phyloP scores from a whole-genome alignment of 2,113 vertebrate genomes.

The Tachysurus fulvidraco region DNA sequence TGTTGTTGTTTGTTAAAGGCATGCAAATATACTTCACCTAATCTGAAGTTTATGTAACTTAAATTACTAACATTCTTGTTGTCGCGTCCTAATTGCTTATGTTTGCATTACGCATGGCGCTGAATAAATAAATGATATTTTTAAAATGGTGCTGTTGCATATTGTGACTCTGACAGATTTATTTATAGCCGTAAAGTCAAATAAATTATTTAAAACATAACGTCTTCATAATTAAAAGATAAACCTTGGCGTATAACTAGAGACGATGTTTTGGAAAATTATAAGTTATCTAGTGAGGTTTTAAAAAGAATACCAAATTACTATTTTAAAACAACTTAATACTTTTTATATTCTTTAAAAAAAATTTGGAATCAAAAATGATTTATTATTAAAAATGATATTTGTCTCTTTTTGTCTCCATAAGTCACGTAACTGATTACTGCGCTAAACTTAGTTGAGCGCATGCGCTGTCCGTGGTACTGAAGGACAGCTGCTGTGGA shows the following conservation, averaged over 20 bases:
- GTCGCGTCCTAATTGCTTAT: neutral
- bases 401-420: neutral
- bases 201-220: neutral
- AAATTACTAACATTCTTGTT: neutral
- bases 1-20: neutral
- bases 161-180: neutral
- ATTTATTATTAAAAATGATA: neutral
- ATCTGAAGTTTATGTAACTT: neutral
- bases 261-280: neutral
- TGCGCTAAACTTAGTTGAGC: neutral
- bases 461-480: conserved; percentile 76
- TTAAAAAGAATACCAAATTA: neutral
- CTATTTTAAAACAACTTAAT: neutral
- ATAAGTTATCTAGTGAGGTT: neutral
- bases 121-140: neutral
- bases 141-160: neutral
- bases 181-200: neutral
- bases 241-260: neutral
- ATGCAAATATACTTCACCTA: neutral
- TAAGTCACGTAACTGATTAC: neutral
- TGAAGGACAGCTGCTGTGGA: conserved; percentile 59
- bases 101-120: neutral
- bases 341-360: neutral
- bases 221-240: too few species aligned
- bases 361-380: too few species aligned